Evolutionary conservation across 2,797 vertebrate genomes (phyloP).

Genomic region (Phyllotis vaccarum): DNA sequence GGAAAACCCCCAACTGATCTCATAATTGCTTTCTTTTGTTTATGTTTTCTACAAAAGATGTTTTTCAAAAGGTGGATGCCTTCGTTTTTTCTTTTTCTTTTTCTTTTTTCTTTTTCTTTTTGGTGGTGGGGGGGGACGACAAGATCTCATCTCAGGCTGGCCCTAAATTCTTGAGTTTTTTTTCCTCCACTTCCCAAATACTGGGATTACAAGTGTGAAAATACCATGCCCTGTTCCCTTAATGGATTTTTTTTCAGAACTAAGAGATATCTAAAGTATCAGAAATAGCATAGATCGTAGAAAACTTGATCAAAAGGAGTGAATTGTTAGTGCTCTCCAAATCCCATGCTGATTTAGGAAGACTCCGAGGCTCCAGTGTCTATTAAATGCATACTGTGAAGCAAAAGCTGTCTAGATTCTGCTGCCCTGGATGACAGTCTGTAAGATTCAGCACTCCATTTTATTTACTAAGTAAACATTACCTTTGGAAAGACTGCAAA

Average conservation of each 20-base stretch:
- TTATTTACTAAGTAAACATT: conserved; percentile 54
- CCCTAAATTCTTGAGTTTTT: background rate
- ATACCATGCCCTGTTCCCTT: background rate
- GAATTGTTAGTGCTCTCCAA: background rate
- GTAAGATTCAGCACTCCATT: background rate
- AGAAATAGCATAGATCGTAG: conserved; percentile 45
- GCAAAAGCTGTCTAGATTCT: conserved; percentile 16
- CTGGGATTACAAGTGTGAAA: background rate
- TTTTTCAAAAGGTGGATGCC: conserved; percentile 41
- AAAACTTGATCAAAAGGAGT: conserved; percentile 36
- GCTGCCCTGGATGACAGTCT: background rate
- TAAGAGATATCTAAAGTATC: conserved; percentile 16
- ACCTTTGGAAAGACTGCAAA: conserved; percentile 38
- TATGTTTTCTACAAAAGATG: background rate
- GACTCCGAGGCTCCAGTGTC: background rate
- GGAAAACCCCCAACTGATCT: conserved; percentile 15
- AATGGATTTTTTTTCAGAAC: background rate
- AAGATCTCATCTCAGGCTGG: background rate
- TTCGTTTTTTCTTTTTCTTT: background rate
- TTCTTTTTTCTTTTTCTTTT: too few relatives aligned
- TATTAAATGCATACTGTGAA: conserved; percentile 18
- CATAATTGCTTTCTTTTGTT: background rate
- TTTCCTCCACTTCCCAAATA: background rate
- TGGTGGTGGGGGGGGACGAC: rapidly evolving
- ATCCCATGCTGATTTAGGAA: background rate